Conservation (phyloP, 2,888 invertebrate species). For the Pocota personata region DNA sequence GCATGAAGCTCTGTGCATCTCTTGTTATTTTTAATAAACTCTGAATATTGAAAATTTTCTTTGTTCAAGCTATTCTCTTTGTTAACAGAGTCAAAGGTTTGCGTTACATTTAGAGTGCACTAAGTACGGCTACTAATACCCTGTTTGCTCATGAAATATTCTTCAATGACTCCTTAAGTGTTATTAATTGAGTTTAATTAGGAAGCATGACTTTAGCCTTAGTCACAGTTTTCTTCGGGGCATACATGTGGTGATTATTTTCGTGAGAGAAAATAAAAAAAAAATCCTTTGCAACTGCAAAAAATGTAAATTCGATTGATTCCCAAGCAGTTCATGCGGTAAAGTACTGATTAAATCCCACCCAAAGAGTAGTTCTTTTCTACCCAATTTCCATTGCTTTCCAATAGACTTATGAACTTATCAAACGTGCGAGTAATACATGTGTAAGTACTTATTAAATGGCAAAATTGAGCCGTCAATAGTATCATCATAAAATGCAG, state of each 20-base stretch:
- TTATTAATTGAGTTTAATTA: slow-evolving; percentile 40
- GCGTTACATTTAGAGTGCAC: too few relatives aligned
- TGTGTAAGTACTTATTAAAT: background rate
- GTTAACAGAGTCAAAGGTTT: too few relatives aligned
- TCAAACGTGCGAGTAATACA: too few relatives aligned
- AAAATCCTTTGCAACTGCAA: background rate
- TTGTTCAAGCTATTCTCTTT: too few relatives aligned
- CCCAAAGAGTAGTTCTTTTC: too few relatives aligned
- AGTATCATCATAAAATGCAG: background rate
- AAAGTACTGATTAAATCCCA: too few relatives aligned
- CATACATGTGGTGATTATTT: background rate
- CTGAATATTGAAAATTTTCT: too few relatives aligned
- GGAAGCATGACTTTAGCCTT: slow-evolving; percentile 3
- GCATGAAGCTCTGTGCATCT: too few relatives aligned
- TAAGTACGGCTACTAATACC: too few relatives aligned
- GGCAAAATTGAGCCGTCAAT: background rate
- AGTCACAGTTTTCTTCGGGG: background rate
- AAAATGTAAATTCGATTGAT: background rate
- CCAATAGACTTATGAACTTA: background rate
- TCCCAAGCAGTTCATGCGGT: background rate
- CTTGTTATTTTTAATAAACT: too few relatives aligned
- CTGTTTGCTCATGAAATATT: background rate
- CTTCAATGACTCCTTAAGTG: background rate
- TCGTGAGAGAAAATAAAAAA: background rate
- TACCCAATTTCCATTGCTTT: too few relatives aligned